A percentile compares a stretch with the other conserved stretches of the same genome.
phyloP scores from a whole-genome alignment of 2,113 vertebrate species.

The Ursus arctos region DNA sequence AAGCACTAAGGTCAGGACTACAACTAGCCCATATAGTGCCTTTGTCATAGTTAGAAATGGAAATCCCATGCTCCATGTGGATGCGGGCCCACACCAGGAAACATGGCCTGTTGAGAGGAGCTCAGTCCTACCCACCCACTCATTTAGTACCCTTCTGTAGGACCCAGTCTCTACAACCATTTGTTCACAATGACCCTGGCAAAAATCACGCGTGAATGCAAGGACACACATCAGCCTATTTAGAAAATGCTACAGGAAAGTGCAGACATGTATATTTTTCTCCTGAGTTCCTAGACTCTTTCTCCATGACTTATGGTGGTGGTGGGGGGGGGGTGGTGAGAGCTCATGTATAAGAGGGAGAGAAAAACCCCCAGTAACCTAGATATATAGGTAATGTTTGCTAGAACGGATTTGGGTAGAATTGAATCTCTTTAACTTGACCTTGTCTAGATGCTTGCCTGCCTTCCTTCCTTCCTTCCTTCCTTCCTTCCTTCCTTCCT shows the following conservation, averaged over 20 bases:
- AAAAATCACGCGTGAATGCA: not conserved
- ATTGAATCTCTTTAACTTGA: constrained; percentile 32
- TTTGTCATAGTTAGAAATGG: not conserved
- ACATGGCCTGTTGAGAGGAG: not conserved
- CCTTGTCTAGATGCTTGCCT: not conserved
- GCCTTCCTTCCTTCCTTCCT: not conserved
- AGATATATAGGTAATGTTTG: not conserved
- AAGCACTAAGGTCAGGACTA: not conserved
- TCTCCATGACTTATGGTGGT: not conserved
- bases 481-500: not conserved
- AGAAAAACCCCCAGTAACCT: not conserved
- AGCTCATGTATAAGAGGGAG: not conserved
- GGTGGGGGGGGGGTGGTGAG: not conserved
- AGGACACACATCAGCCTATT: not conserved
- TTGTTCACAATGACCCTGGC: not conserved
- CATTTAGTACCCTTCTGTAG: not conserved
- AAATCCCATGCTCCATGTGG: not conserved
- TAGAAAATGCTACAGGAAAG: not conserved
- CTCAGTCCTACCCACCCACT: not conserved
- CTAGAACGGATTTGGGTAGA: not conserved
- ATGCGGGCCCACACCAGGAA: not conserved
- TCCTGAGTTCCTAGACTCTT: not conserved
- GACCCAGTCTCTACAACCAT: not conserved
- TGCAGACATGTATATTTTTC: not conserved
- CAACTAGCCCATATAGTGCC: not conserved